A percentile compares a stretch with the other conserved stretches of the same genome.
phyloP scores from a whole-genome alignment of 2,888 invertebrate genomes.

The Eupelmus urozonus region DNA sequence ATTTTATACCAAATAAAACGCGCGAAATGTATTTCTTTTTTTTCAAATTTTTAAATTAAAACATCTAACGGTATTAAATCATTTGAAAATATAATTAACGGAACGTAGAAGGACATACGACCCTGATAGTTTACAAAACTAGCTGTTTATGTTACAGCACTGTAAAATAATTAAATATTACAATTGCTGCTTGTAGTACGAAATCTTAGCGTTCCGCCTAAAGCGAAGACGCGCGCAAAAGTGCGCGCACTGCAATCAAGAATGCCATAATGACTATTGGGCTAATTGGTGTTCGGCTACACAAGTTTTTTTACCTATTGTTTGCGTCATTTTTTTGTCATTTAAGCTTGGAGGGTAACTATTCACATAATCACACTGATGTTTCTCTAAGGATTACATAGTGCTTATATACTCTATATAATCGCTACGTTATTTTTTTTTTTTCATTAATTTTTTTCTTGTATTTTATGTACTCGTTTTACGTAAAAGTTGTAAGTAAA shows the following conservation, averaged over 20 bases:
- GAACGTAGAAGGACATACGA: background rate
- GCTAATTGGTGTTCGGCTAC: slow-evolving; percentile 53
- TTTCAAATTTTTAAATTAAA: slow-evolving; percentile 1
- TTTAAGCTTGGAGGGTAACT: slow-evolving; percentile 62
- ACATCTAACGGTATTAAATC: slow-evolving; percentile 1
- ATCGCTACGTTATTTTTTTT: slow-evolving; percentile 44
- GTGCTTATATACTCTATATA: slow-evolving; percentile 63
- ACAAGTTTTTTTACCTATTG: slow-evolving; percentile 40
- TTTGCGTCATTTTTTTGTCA: slow-evolving; percentile 16
- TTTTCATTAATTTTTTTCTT: slow-evolving; percentile 45
- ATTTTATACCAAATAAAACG: too few relatives aligned
- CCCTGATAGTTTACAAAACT: slow-evolving; percentile 31
- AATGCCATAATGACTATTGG: slow-evolving; percentile 25
- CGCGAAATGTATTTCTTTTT: background rate
- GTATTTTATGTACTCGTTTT: slow-evolving; percentile 53
- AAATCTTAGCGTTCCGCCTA: slow-evolving; percentile 23
- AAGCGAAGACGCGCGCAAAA: slow-evolving; percentile 37
- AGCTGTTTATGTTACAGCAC: slow-evolving; percentile 43
- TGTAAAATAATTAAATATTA: slow-evolving; percentile 25
- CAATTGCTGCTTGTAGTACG: slow-evolving; percentile 25
- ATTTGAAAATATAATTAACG: background rate
- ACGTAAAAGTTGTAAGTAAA: slow-evolving; percentile 74
- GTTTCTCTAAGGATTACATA: slow-evolving; percentile 72
- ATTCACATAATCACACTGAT: slow-evolving; percentile 76
- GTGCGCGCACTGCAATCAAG: slow-evolving; percentile 17